Conservation (phyloP, 2,888 invertebrate species). For the Euplexia lucipara region DNA sequence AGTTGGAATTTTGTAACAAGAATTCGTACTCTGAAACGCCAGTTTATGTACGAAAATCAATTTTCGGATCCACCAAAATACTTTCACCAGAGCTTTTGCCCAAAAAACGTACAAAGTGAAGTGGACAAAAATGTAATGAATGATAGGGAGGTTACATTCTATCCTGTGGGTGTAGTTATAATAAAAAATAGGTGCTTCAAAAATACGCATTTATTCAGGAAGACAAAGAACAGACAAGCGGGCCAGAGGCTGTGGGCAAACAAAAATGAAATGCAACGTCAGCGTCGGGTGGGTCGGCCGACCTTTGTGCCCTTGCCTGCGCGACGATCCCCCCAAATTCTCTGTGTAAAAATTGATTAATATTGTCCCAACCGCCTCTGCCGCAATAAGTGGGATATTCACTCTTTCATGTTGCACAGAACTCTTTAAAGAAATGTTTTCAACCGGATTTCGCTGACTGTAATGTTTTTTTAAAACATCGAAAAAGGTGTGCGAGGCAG, state of each 20-base stretch:
- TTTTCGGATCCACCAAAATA: slow-evolving; percentile 60
- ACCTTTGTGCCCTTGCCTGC: slow-evolving; percentile 81
- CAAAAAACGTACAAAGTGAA: slow-evolving; percentile 55
- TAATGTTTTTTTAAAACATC: slow-evolving; percentile 69
- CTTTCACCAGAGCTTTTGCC: slow-evolving; percentile 53
- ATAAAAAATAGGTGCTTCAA: slow-evolving; percentile 83
- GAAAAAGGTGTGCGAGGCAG: slow-evolving; percentile 73
- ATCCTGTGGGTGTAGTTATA: slow-evolving; percentile 76
- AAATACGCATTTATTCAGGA: slow-evolving; percentile 84
- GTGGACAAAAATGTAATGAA: slow-evolving; percentile 65
- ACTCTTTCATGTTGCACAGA: slow-evolving; percentile 74
- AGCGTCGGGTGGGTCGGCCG: slow-evolving; percentile 77
- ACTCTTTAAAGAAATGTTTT: slow-evolving; percentile 78
- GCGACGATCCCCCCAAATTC: slow-evolving; percentile 80
- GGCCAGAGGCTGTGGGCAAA: slow-evolving; percentile 80
- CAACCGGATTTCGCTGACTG: slow-evolving; percentile 73
- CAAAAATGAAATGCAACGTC: slow-evolving; percentile 88
- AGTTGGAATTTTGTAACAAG: slow-evolving; percentile 40
- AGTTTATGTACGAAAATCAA: slow-evolving; percentile 61
- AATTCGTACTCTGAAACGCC: slow-evolving; percentile 41
- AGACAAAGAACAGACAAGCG: slow-evolving; percentile 83
- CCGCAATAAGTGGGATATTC: slow-evolving; percentile 80
- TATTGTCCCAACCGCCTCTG: slow-evolving; percentile 80
- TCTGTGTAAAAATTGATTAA: slow-evolving; percentile 88
- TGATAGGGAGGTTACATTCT: slow-evolving; percentile 70